phyloP scores from a whole-genome alignment of 2,113 vertebrate species.

The Symphodus melops region DNA sequence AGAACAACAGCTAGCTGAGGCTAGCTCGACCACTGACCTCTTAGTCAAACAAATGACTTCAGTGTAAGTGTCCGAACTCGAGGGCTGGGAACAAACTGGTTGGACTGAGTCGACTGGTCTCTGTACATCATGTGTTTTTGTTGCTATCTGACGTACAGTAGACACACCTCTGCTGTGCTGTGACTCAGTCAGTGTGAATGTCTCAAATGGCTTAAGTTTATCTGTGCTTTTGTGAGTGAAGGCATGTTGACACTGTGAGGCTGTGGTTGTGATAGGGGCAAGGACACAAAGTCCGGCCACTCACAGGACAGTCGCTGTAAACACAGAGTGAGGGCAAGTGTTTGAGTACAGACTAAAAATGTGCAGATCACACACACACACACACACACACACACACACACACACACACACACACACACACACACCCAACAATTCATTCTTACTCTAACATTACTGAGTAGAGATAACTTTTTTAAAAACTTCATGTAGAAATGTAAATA shows the following conservation, averaged over 20 bases:
- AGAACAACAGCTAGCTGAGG: background rate
- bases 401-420: background rate
- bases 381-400: constrained; percentile 33
- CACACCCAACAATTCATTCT: background rate
- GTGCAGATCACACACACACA: constrained; percentile 17
- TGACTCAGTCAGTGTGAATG: constrained; percentile 54
- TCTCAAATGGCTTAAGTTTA: constrained; percentile 28
- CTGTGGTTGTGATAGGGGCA: constrained; percentile 32
- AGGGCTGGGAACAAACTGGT: constrained; percentile 53
- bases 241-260: constrained; percentile 54
- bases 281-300: constrained; percentile 16
- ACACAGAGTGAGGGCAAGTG: background rate
- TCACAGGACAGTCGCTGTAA: background rate
- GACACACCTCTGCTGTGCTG: constrained; percentile 47
- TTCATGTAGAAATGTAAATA: background rate
- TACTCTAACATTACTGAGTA: background rate
- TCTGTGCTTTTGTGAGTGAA: constrained; percentile 25
- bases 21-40: constrained; percentile 3
- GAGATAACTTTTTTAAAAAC: background rate
- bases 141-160: background rate
- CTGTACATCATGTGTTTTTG: background rate
- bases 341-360: background rate
- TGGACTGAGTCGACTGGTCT: constrained; percentile 49
- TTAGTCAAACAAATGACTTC: background rate
- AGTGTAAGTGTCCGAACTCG: background rate